phyloP scores from a whole-genome alignment of 1,140 invertebrate genomes.

The Pygmarrhopalites habei region DNA sequence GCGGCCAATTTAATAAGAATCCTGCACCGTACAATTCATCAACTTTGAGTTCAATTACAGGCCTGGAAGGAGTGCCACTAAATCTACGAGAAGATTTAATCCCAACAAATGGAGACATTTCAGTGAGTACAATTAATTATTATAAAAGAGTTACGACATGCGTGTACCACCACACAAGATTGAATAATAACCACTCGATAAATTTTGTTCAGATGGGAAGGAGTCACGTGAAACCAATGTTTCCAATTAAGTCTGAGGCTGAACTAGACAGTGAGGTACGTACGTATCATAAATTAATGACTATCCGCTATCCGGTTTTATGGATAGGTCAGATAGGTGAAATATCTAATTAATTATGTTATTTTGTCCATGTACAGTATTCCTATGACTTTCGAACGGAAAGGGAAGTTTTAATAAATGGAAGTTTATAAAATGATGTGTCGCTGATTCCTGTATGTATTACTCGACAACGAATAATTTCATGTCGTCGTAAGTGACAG shows the following conservation, averaged over 20 bases:
- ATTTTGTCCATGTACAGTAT: slow-evolving; percentile 19
- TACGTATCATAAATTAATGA: too few relatives aligned
- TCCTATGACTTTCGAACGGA: slow-evolving; percentile 35
- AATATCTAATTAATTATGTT: neutral
- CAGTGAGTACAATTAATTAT: neutral
- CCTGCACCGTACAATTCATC: slow-evolving; percentile 11
- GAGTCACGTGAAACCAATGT: neutral
- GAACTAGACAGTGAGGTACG: slow-evolving; percentile 32
- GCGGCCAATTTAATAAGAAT: neutral
- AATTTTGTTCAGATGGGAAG: neutral
- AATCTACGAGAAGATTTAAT: slow-evolving; percentile 28
- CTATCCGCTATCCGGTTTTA: too few relatives aligned
- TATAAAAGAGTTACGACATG: neutral
- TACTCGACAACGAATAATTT: too few relatives aligned
- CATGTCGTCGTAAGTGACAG: too few relatives aligned
- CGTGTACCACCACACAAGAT: too few relatives aligned
- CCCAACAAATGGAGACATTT: neutral
- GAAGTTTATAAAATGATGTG: too few relatives aligned
- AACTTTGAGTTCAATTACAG: slow-evolving; percentile 22
- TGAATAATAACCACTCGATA: neutral
- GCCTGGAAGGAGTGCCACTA: slow-evolving; percentile 34
- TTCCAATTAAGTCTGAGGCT: slow-evolving; percentile 22
- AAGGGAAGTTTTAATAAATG: slow-evolving; percentile 18
- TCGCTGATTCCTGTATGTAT: too few relatives aligned
- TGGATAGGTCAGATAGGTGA: neutral